These are phyloP conservation scores for Apis dorsata DNA, from an alignment of 1,140 invertebrate species.

Conservation along the genomic window DNA sequence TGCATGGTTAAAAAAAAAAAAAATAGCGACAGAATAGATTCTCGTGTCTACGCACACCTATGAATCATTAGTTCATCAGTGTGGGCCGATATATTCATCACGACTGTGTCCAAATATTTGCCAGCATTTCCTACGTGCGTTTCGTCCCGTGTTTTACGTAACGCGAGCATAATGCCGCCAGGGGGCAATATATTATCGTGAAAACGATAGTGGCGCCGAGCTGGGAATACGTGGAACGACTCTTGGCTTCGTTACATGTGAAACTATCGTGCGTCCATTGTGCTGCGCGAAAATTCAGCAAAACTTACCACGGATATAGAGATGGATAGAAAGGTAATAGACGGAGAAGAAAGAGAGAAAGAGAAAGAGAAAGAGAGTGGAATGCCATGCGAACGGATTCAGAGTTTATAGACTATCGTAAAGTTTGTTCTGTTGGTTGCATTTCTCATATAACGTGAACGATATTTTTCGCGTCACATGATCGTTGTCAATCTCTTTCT, in stretches of 20 bases:
- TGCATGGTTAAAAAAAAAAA: too few species aligned
- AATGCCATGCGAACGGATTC: background rate
- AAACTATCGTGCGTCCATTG: background rate
- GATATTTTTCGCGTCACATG: too few species aligned
- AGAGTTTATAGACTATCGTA: slow-evolving; percentile 8
- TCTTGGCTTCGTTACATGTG: background rate
- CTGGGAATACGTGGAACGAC: background rate
- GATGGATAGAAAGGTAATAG: background rate
- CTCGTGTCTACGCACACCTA: too few species aligned
- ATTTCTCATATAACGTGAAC: background rate
- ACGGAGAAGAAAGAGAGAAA: too few species aligned
- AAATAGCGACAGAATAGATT: too few species aligned
- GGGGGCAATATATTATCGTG: background rate
- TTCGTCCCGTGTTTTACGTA: background rate
- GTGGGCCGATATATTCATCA: background rate
- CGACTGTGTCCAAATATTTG: background rate
- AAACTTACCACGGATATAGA: background rate
- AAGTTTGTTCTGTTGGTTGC: background rate
- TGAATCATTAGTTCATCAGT: background rate
- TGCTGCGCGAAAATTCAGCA: slow-evolving; percentile 1
- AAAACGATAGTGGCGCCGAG: background rate
- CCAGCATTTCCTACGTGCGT: too few species aligned
- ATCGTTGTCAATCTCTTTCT: background rate
- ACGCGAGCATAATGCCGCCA: background rate
- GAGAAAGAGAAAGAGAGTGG: too few species aligned